phyloP scores from a whole-genome alignment of 2,888 invertebrate genomes.

The Chironomus tentans region DNA sequence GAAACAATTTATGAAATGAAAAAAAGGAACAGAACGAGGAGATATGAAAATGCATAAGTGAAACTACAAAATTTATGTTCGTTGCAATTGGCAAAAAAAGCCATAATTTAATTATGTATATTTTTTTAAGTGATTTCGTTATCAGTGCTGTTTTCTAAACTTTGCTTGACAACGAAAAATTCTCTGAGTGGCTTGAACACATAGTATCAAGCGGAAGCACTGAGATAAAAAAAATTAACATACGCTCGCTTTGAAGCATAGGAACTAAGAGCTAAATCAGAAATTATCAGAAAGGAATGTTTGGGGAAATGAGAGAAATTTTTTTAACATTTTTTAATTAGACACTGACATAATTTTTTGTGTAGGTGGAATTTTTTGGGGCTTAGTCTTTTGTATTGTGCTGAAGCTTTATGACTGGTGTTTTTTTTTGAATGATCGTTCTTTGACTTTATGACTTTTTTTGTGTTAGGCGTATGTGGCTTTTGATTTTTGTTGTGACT shows the following conservation, averaged over 20 bases:
- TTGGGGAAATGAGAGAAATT: background rate
- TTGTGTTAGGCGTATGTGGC: too few species aligned
- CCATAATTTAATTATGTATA: background rate
- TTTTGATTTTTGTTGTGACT: too few species aligned
- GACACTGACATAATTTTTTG: background rate
- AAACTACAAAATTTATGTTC: background rate
- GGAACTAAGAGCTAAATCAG: too few species aligned
- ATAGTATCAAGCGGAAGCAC: background rate
- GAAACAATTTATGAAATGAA: slow-evolving; percentile 2
- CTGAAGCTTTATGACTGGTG: background rate
- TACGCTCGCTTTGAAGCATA: too few species aligned
- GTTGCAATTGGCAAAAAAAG: background rate
- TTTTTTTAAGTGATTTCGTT: background rate
- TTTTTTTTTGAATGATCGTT: too few species aligned
- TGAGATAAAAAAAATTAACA: background rate
- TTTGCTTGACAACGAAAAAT: background rate
- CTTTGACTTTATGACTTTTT: too few species aligned
- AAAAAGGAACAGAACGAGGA: background rate
- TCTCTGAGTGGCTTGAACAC: background rate
- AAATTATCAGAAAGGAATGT: background rate
- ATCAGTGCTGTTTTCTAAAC: background rate
- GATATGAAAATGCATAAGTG: background rate
- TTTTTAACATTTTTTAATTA: background rate
- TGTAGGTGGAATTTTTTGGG: too few species aligned
- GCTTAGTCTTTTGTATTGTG: background rate